Conservation (phyloP, 1,140 invertebrate species). For the Gerris buenoi region DNA sequence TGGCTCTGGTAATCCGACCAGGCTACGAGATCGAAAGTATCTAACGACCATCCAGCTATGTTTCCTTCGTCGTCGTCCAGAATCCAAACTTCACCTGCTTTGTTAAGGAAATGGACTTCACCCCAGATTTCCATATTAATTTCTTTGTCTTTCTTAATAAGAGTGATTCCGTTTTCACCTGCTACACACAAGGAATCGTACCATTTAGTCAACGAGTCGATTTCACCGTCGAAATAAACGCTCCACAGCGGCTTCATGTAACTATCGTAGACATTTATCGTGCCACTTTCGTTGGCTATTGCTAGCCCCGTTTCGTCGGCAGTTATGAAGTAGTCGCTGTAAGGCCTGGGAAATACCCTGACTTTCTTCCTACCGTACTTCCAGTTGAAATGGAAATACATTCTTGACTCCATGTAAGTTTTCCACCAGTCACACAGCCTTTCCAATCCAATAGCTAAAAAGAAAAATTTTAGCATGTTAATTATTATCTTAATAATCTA, state of each 20-base stretch:
- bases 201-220: not conserved
- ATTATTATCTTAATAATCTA: too few relatives aligned
- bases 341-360: not conserved
- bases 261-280: not conserved
- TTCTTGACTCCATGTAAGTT: not conserved
- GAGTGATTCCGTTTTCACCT: not conserved
- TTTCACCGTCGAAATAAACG: not conserved
- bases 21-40: not conserved
- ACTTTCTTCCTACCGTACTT: not conserved
- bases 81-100: not conserved
- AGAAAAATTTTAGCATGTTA: too few relatives aligned
- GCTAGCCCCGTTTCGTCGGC: not conserved
- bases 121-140: not conserved
- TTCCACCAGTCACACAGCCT: not conserved
- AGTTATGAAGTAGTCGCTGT: not conserved
- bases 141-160: not conserved
- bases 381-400: constrained; percentile 1
- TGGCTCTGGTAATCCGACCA: not conserved
- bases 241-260: not conserved
- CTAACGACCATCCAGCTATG: not conserved
- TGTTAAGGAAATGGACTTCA: not conserved
- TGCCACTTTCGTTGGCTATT: constrained; percentile 3
- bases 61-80: not conserved
- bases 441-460: not conserved
- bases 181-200: not conserved